phyloP scores from a whole-genome alignment of 2,113 vertebrate species.

The Nesospiza acunhae region DNA sequence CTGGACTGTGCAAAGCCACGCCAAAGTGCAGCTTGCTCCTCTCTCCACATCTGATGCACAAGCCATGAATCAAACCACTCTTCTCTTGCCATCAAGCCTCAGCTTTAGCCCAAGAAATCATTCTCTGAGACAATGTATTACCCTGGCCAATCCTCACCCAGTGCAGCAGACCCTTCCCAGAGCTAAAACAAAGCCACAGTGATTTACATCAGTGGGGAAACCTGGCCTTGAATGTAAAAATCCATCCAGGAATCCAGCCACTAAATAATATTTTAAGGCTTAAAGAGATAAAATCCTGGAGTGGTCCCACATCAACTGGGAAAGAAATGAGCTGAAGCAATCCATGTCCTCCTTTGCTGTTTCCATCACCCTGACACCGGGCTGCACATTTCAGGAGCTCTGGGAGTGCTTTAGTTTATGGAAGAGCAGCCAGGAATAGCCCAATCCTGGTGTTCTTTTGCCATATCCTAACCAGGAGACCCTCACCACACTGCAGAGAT shows the following conservation, averaged over 20 bases:
- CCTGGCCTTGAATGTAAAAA: not conserved
- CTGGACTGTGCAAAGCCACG: not conserved
- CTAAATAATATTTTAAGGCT: not conserved
- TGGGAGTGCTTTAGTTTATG: not conserved
- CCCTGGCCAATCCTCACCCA: not conserved
- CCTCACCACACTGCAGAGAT: not conserved
- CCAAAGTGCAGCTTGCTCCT: not conserved
- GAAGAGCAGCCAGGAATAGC: not conserved
- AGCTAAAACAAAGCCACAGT: not conserved
- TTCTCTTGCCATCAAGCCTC: not conserved
- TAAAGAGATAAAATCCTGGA: conserved; percentile 12
- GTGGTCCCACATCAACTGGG: not conserved
- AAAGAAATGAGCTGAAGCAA: not conserved
- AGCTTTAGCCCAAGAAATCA: not conserved
- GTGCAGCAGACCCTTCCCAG: not conserved
- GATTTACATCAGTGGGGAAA: conserved; percentile 28
- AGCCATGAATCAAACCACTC: not conserved
- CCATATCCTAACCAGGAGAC: not conserved
- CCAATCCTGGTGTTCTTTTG: not conserved
- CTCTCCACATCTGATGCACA: not conserved
- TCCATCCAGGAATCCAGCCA: conserved; percentile 8
- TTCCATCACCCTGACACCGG: not conserved
- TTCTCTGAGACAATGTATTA: not conserved
- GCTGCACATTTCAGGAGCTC: not conserved
- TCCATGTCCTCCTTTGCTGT: not conserved